These are phyloP conservation scores for Danio albolineatus DNA, from an alignment of 2,797 vertebrate genomes.

Conservation along the genomic window DNA sequence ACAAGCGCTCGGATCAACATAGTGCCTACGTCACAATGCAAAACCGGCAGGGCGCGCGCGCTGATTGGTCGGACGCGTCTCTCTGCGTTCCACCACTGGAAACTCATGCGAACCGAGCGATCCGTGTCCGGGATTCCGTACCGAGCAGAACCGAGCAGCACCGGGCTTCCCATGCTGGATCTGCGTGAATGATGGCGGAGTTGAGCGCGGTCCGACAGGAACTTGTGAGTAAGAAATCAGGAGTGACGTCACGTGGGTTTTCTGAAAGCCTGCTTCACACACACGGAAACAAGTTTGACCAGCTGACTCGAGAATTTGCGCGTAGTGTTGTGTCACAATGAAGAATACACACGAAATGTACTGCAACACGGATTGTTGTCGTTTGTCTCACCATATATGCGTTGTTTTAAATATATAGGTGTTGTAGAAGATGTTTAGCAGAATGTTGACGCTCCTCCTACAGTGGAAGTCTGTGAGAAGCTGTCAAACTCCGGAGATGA, in stretches of 20 bases:
- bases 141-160: not conserved
- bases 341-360: not conserved
- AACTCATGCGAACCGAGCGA: not conserved
- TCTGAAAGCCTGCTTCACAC: not conserved
- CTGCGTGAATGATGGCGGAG: slow-evolving; percentile 86
- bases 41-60: not conserved
- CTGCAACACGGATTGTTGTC: not conserved
- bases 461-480: not conserved
- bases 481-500: not conserved
- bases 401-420: not conserved
- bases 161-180: slow-evolving; percentile 6
- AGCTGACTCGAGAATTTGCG: not conserved
- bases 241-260: slow-evolving; percentile 45
- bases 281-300: slow-evolving; percentile 7
- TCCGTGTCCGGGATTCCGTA: not conserved
- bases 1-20: slow-evolving; percentile 24
- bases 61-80: slow-evolving; percentile 31
- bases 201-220: slow-evolving; percentile 78
- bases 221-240: slow-evolving; percentile 76
- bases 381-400: not conserved
- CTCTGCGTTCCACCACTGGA: slow-evolving; percentile 8
- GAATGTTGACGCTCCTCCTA: not conserved
- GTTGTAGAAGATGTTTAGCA: too few relatives aligned
- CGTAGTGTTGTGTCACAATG: slow-evolving; percentile 1
- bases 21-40: slow-evolving; percentile 9